Base-by-base conservation (phyloP, 1,140 invertebrate genomes). In the Diachasma alloeum region DNA sequence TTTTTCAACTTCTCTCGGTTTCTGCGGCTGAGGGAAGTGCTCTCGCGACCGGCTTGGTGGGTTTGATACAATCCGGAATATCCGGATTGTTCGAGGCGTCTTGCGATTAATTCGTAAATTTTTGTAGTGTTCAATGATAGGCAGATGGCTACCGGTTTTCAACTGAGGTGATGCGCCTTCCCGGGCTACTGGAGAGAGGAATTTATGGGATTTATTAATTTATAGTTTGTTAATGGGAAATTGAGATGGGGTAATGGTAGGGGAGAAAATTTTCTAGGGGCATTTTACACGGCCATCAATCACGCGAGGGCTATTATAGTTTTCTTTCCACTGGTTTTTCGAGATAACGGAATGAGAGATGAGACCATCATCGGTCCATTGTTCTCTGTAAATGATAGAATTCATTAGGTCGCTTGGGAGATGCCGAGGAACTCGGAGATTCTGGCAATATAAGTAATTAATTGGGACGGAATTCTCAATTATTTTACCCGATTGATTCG, bases 81-180 rank as follows among this genome's bases (percentile, higher is more conserved):
- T 68, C 66, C 66, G 31, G 66, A 68, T 68, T 39, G 66, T 36
- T 68, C 36, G 36, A 39, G 24, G 36, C 59, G 59, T 68, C 36
- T 17, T 19, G 31, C 66, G 26, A 68, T 68, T 68, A 68, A 68
- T 68, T 68, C 31, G 36, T 39, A 6, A 5, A 68, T 68, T 68
- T 68, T 68, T 68, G 26, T 19, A 42, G 15, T 68, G 31, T 68
- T 68, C 66, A 68, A 37, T 68, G 66, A 68, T 68, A 39, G 24
- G 66, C 59, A 63, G 24, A 63, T 68, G 26, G 66, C 66, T 68
- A 68, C 66, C 66, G 66, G 66, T 68, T 68, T 68, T 39, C 17
- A 36, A 63, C 22, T 15, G 4, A 26, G 48, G 19, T 63, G 59
- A 63, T 63, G 59, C 22, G 0, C 26, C 24, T 63, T 63, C 8